Evolutionary conservation across 2,113 vertebrate species (phyloP), one percentile per base, ranked within the genome.

Genomic region (Pangasianodon gigas): DNA sequence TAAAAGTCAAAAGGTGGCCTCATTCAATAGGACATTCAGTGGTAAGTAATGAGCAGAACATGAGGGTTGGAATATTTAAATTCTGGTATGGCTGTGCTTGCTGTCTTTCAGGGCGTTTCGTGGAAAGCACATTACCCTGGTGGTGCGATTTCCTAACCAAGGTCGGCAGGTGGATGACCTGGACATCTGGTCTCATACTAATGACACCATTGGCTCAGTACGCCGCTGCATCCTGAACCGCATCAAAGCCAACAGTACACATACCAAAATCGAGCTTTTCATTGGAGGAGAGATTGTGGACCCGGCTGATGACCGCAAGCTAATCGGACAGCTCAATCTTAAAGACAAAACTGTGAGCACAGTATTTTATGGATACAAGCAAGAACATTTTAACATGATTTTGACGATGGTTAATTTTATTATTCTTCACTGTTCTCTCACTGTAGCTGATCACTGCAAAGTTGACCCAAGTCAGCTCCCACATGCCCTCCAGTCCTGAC

Each of bases 401-500:
- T 80, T 51, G 46, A 3, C 9, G 6, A 29, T 51, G 77, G 9
- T n/a, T 80, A 51, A 14, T 80, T n/a, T 85, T 13, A 88, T 3
- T 52, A n/a, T 75, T 21, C 2, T 75, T 75, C 18, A 19, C 37
- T 32, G n/a, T 69, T 37, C 14, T 7, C 4, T 4, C 18, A 32
- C 29, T 32, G 52, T 54, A 99, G 98, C 94, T 99, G 94, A 99
- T 99, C 93, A 99, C 98, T 11, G 98, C 98, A 90, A 99, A 99
- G 95, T 97, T 99, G 94, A 99, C 98, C 46, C 98, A 99, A 95
- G 98, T 99, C 95, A 99, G 98, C 95, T 96, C 98, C 94, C 99
- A 99, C 95, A 99, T 99, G 98, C 98, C 98, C 94, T 99, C 98
- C 91, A 99, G 98, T 92, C 98, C 98, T 89, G 98, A 99, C 95